Conservation (phyloP, 2,888 invertebrate species). For the Tortrix viridana region DNA sequence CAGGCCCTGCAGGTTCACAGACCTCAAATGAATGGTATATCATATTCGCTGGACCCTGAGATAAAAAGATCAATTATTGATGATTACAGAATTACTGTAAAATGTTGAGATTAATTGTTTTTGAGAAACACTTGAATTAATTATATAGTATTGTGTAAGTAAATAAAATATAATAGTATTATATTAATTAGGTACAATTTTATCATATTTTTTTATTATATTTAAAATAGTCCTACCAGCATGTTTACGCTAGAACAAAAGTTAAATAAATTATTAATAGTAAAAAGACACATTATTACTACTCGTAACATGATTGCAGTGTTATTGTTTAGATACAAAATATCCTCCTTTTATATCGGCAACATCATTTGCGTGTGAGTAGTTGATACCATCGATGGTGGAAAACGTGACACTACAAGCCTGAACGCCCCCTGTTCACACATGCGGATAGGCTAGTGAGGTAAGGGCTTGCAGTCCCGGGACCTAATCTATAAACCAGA, state of each 20-base stretch:
- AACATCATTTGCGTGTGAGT: conserved; percentile 3
- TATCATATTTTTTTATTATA: too few relatives aligned
- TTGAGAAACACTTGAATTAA: too few relatives aligned
- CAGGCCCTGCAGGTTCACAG: conserved; percentile 32
- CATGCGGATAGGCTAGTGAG: too few relatives aligned
- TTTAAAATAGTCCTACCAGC: conserved; percentile 12
- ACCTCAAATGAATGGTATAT: conserved; percentile 31
- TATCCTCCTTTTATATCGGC: neutral
- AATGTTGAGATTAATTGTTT: too few relatives aligned
- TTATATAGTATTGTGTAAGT: too few relatives aligned
- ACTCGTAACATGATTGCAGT: neutral
- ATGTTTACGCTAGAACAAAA: neutral
- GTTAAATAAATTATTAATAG: neutral
- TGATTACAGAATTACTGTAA: neutral
- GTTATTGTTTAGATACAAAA: neutral
- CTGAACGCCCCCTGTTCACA: too few relatives aligned
- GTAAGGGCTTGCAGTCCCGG: too few relatives aligned
- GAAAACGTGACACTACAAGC: neutral
- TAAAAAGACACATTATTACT: neutral
- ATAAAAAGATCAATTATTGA: conserved; percentile 3
- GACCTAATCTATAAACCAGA: too few relatives aligned
- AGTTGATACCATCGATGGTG: conserved; percentile 5
- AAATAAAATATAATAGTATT: too few relatives aligned
- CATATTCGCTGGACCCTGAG: conserved; percentile 42
- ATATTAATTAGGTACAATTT: too few relatives aligned